A percentile compares a stretch with the other conserved stretches of the same genome.
Conservation (phyloP, 1,140 invertebrate genomes). For the Papilio dardanus region DNA sequence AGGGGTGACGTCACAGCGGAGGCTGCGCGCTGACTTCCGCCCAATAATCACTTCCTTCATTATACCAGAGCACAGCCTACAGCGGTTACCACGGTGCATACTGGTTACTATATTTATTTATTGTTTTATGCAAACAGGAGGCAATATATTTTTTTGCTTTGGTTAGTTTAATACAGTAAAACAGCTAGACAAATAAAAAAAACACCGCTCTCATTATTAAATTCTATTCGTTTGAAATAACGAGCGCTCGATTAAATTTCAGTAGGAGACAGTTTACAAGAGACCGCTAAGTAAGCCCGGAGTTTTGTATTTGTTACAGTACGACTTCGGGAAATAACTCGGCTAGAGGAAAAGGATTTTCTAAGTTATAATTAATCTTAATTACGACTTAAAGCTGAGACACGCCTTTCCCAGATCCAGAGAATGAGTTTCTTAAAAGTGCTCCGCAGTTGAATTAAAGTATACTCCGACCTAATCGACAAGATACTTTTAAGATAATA, state of each 20-base stretch:
- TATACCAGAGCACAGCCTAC: neutral
- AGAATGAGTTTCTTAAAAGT: slow-evolving; percentile 33
- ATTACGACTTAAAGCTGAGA: slow-evolving; percentile 26
- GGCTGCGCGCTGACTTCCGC: slow-evolving; percentile 7
- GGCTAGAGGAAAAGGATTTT: slow-evolving; percentile 7
- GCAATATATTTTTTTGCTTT: neutral
- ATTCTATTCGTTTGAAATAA: neutral
- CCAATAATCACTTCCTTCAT: slow-evolving; percentile 25
- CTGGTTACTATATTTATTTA: slow-evolving; percentile 2
- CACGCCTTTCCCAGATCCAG: slow-evolving; percentile 28
- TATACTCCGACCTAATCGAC: neutral
- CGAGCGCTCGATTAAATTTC: slow-evolving; percentile 2
- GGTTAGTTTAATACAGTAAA: neutral
- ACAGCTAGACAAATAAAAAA: neutral
- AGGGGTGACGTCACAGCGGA: slow-evolving; percentile 7
- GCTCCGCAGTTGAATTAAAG: slow-evolving; percentile 22
- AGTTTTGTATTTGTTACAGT: slow-evolving; percentile 32
- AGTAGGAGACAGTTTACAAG: slow-evolving; percentile 8
- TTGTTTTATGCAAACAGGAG: neutral
- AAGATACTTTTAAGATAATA: neutral
- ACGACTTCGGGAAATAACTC: slow-evolving; percentile 25
- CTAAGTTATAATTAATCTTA: slow-evolving; percentile 34
- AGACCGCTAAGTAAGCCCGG: slow-evolving; percentile 15
- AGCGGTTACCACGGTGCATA: neutral
- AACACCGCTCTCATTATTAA: neutral